These are phyloP conservation scores for Agelas oroides DNA, from an alignment of 37 sponge, comb jelly and placozoan genomes.

Conservation along the genomic window DNA sequence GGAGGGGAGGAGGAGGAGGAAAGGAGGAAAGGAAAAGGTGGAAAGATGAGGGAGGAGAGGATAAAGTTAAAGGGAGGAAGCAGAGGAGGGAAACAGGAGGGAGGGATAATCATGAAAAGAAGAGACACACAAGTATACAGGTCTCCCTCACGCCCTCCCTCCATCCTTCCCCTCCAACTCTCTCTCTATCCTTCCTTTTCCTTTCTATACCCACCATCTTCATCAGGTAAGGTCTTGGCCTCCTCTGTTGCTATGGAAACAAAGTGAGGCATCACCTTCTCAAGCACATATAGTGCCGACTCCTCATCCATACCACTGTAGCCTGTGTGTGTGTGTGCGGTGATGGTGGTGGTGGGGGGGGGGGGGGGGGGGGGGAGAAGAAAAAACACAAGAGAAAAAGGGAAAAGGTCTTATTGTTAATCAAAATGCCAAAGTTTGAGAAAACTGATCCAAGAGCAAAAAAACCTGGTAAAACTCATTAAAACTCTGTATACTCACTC, in stretches of 20 bases:
- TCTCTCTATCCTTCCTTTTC: no score
- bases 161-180: neutral
- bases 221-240: conserved; percentile 44
- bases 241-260: conserved; percentile 54
- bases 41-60: no score
- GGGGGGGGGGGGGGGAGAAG: no score
- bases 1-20: conserved; percentile 1
- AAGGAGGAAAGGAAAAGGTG: neutral
- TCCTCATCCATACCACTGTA: conserved; percentile 68
- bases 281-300: conserved; percentile 54
- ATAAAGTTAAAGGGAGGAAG: no score
- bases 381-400: neutral
- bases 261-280: conserved; percentile 39
- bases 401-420: neutral
- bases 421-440: no score
- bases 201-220: conserved; percentile 17
- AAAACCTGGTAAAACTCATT: no score
- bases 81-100: no score
- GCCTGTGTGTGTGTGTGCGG: conserved; percentile 21
- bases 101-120: neutral
- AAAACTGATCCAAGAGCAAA: no score
- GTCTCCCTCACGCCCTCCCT: neutral
- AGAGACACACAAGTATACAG: no score
- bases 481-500: no score
- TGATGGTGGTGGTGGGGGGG: no score